A percentile compares a stretch with the other conserved stretches of the same genome.
These are phyloP conservation scores for Chironomus tepperi DNA, from an alignment of 1,140 invertebrate species.

Conservation along the genomic window DNA sequence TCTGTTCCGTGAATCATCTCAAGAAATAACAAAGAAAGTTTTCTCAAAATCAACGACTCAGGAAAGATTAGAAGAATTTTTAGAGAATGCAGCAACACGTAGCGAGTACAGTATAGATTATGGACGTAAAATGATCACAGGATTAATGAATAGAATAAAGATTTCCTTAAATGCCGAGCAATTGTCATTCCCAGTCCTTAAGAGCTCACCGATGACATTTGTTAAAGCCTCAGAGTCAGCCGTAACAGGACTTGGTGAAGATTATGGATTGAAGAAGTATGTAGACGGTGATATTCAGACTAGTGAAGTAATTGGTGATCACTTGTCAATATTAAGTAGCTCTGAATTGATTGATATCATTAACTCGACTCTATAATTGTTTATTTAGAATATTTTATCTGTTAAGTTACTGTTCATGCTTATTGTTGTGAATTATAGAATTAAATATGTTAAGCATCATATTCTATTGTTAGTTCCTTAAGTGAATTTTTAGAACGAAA, in stretches of 20 bases:
- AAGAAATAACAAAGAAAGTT: background rate
- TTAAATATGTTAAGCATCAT: no score
- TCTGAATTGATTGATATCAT: slow-evolving; percentile 39
- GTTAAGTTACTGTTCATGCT: no score
- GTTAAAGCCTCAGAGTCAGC: slow-evolving; percentile 50
- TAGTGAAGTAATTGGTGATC: slow-evolving; percentile 56
- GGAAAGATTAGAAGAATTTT: slow-evolving; percentile 33
- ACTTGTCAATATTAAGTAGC: slow-evolving; percentile 57
- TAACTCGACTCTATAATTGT: background rate
- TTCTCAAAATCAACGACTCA: slow-evolving; percentile 27
- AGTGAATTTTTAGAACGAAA: no score
- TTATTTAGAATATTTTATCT: no score
- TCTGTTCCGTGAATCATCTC: slow-evolving; percentile 42
- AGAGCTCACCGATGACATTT: slow-evolving; percentile 51
- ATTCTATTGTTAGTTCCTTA: no score
- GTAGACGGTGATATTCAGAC: slow-evolving; percentile 43
- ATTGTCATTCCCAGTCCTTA: slow-evolving; percentile 31
- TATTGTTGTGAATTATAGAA: no score
- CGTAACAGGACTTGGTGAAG: slow-evolving; percentile 44
- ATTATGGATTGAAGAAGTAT: slow-evolving; percentile 53
- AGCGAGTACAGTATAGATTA: slow-evolving; percentile 44
- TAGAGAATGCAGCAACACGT: slow-evolving; percentile 35
- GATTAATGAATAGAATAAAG: slow-evolving; percentile 47
- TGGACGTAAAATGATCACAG: slow-evolving; percentile 39
- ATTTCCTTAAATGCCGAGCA: slow-evolving; percentile 45